Conservation (phyloP, 2,113 vertebrate genomes). For the Hassar affinis region DNA sequence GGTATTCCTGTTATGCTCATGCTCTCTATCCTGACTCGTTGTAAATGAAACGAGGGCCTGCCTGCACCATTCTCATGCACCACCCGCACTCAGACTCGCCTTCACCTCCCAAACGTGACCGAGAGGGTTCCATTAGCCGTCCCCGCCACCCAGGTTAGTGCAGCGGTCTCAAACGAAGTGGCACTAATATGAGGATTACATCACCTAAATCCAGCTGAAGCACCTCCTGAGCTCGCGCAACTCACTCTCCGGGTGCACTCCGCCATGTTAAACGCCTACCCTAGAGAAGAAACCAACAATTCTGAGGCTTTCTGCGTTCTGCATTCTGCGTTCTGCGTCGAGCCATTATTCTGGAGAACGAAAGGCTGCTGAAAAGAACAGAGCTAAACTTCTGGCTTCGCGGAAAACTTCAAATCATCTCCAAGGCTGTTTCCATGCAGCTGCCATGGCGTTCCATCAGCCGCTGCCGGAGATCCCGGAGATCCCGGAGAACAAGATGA, state of each 20-base stretch:
- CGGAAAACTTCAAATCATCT: not conserved
- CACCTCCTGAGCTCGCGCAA: slow-evolving; percentile 46
- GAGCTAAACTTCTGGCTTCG: not conserved
- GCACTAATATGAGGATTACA: slow-evolving; percentile 80
- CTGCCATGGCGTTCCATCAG: not conserved
- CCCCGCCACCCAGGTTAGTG: slow-evolving; percentile 76
- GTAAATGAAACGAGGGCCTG: no score
- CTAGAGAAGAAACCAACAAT: not conserved
- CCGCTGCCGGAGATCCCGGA: not conserved
- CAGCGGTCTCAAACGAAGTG: slow-evolving; percentile 74
- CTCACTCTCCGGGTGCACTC: not conserved
- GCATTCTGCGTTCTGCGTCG: not conserved
- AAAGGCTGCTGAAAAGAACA: not conserved
- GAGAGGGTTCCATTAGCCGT: slow-evolving; percentile 76
- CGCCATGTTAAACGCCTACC: not conserved
- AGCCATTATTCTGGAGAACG: not conserved
- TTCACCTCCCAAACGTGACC: no score
- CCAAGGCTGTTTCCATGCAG: not conserved
- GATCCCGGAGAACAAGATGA: not conserved
- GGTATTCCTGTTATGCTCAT: no score
- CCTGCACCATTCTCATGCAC: no score
- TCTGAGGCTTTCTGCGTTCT: not conserved
- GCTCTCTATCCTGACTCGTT: no score
- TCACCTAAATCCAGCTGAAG: slow-evolving; percentile 73
- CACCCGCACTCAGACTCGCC: no score